phyloP scores from a whole-genome alignment of 2,113 vertebrate genomes.

The Felis catus region F.catus_Fca126_mat1.0 CM031415.1:116996501-116997000 shows the following conservation, averaged over 20 bases:
- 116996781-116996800: neutral
- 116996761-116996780: neutral
- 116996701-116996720: neutral
- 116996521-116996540: neutral
- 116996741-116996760: neutral
- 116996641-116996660: neutral
- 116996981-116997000: neutral
- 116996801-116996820: neutral
- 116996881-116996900: neutral
- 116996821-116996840: neutral
- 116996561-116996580: neutral
- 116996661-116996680: no score
- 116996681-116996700: neutral
- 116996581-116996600: neutral
- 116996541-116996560: neutral
- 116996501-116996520: neutral
- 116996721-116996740: no score
- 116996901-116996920: neutral
- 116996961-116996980: neutral
- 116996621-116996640: neutral
- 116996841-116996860: neutral
- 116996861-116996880: neutral
- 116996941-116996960: neutral
- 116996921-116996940: neutral
- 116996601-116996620: neutral